Evolutionary conservation across 2,797 vertebrate genomes (phyloP), one percentile per base, ranked within the genome.

Genomic region (Sebastes oblongus): DNA sequence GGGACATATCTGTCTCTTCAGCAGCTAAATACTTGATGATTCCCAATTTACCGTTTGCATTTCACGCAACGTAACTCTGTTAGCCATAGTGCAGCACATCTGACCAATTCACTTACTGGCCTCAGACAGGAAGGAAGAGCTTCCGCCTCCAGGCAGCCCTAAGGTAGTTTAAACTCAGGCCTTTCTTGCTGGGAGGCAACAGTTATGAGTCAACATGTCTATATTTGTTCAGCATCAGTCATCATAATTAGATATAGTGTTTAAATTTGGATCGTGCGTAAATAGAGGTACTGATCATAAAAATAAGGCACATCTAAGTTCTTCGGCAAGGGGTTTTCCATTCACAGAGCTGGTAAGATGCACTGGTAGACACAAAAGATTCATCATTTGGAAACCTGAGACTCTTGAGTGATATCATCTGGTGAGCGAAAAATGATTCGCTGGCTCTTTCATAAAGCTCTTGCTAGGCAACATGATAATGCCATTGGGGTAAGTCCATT

Each of bases 381-480:
- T n/a, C 24, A 68, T 88, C 79, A 87, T 58, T 60, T 69, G 83
- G 62, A 83, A 89, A 83, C 78, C 80, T 82, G 52, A 83, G 74
- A 64, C 90, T 83, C 80, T 88, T 86, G 66, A 88, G 67, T 87
- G 76, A 85, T 46, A 56, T 88, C 80, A 83, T 88, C 66, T 83
- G 74, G 42, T 78, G 75, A 85, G 75, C 1, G 14, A 10, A 82
- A 88, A 82, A 88, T 66, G 78, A 85, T 80, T 80, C 3, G 14
- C 70, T 20, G 39, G 22, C 25, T 65, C 70, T 86, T 88, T 91
- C 85, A 83, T 86, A 70, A 80, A 77, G 36, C 69, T 76, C 76
- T 89, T 69, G 39, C 86, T 46, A 78, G 81, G 85, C 89, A 89
- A 89, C 84, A 85, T 84, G 74, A 92, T 89, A 91, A 91, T 84